Percentiles rank a stretch among this genome's conserved stretches.
phyloP scores from a whole-genome alignment of 2,113 vertebrate genomes.

The Etheostoma cragini region DNA sequence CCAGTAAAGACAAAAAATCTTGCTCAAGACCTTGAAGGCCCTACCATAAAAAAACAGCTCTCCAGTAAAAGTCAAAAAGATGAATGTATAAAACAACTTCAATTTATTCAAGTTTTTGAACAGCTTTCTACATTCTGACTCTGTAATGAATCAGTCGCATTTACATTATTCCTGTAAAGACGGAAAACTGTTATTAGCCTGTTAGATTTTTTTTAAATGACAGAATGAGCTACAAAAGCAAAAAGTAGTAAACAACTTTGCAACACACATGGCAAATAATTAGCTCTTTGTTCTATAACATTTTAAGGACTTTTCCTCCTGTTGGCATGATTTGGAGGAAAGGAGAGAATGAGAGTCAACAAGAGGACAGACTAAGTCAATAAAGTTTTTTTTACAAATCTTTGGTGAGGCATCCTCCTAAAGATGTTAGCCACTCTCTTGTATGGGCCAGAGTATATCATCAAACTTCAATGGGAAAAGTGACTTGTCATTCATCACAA shows the following conservation, averaged over 20 bases:
- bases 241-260: not conserved
- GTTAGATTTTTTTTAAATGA: not conserved
- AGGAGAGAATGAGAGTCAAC: not conserved
- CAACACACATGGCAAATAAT: slow-evolving; percentile 27
- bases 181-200: slow-evolving; percentile 4
- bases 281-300: not conserved
- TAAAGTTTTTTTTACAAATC: slow-evolving; percentile 13
- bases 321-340: slow-evolving; percentile 7
- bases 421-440: slow-evolving; percentile 6
- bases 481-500: slow-evolving; percentile 9
- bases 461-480: not conserved
- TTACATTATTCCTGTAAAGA: not conserved
- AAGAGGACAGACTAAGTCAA: slow-evolving; percentile 6
- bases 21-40: slow-evolving; percentile 32
- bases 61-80: slow-evolving; percentile 13
- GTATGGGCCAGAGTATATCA: not conserved
- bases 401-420: slow-evolving; percentile 37
- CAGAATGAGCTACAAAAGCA: not conserved
- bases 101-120: slow-evolving; percentile 54
- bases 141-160: slow-evolving; percentile 27
- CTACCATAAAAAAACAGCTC: slow-evolving; percentile 9
- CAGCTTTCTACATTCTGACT: slow-evolving; percentile 34
- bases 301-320: not conserved
- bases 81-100: slow-evolving; percentile 9
- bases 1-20: slow-evolving; percentile 1